Conservation (phyloP, 2,797 vertebrate species). For the Emys orbicularis region DNA sequence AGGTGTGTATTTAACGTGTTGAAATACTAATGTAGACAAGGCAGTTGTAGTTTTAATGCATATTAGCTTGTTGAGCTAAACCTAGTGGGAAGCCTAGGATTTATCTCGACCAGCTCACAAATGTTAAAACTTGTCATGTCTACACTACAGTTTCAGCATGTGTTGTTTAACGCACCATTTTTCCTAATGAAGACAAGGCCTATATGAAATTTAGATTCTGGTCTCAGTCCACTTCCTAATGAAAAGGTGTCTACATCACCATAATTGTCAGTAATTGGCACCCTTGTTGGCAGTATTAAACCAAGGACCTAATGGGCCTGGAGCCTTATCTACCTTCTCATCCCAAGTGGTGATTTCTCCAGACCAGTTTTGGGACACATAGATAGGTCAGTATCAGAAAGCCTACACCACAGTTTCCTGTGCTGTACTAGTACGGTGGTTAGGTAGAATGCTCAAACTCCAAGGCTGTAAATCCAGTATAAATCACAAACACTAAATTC, state of each 20-base stretch:
- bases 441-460: neutral
- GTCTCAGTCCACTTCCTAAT: neutral
- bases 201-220: neutral
- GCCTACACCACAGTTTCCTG: neutral
- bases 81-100: neutral
- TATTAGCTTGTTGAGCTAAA: neutral
- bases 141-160: neutral
- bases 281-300: neutral
- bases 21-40: neutral
- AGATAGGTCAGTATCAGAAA: neutral
- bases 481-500: neutral
- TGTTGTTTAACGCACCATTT: neutral
- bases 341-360: neutral
- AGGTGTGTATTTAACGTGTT: neutral
- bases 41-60: neutral
- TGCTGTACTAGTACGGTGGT: neutral
- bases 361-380: neutral
- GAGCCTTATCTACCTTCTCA: neutral
- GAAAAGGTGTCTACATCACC: neutral
- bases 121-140: neutral
- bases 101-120: neutral
- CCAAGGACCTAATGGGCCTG: neutral
- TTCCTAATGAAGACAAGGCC: neutral
- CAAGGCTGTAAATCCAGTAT: neutral
- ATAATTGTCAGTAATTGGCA: neutral